Evolutionary conservation across 2,797 vertebrate genomes (phyloP), one percentile per base, ranked within the genome.

Genomic region (Percopsis omiscomaycus): DNA sequence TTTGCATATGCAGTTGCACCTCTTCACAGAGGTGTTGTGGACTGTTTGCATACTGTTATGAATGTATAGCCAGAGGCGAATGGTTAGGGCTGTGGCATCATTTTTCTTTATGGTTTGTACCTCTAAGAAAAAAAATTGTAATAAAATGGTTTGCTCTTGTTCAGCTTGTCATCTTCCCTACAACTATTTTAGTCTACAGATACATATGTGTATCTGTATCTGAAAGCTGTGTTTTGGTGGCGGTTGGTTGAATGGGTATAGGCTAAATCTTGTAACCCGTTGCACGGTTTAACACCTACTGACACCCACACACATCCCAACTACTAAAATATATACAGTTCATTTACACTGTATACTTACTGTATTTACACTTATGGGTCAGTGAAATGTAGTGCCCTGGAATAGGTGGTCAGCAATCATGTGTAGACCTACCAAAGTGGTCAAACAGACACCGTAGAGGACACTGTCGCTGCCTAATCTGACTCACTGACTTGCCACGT

Each of bases 181-280:
- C 53, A 37, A 37, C 13, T 45, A 55, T 49, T 45, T 57, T 12
- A 44, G 30, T 37, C 42, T 44, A 55, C 78, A 89, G 84, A 85
- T 84, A 82, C 78, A 77, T 22, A 22, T 22, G 22, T 22, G 22
- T 22, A 22, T 22, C 22, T 22, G 22, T 22, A 22, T 22, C 22
- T 85, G 14, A 85, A 65, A 27, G 71, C 70, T 11, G 46, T 82
- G 11, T 4, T 84, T 88, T 10, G 73, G 83, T 27, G 81, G 81
- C 70, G 58, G 48, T 11, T 44, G 66, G 63, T 65, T 88, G 61
- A 83, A 77, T 30, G 69, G 83, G 58, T 84, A 82, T 4, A 74
- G 78, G 66, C 67, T 81, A 61, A 22, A 22, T 22, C 22, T 22
- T 22, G n/a, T n/a, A n/a, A n/a, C 30, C 55, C n/a, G 28, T 28